Percentiles rank a stretch among this genome's conserved stretches.
Conservation (phyloP, 2,888 invertebrate species). For the Papilio gigon region DNA sequence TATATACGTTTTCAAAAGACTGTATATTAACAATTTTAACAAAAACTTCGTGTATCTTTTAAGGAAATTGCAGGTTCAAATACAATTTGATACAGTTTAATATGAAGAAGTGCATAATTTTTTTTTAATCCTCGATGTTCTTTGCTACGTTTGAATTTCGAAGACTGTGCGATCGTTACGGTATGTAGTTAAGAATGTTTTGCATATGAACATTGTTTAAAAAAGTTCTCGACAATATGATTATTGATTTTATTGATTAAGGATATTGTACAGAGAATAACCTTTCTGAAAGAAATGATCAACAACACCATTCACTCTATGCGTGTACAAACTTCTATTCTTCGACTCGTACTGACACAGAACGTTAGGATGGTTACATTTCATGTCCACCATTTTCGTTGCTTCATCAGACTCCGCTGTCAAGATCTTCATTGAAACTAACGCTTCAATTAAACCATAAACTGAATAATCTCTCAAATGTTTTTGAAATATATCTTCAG, state of each 20-base stretch:
- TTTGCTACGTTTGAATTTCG: no score
- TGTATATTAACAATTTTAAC: no score
- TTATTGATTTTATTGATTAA: slow-evolving; percentile 49
- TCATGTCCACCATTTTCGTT: slow-evolving; percentile 64
- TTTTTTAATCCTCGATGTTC: no score
- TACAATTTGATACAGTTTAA: no score
- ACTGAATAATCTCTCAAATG: slow-evolving; percentile 66
- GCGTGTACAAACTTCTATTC: slow-evolving; percentile 55
- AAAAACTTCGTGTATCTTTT: no score
- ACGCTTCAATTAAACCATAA: slow-evolving; percentile 67
- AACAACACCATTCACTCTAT: slow-evolving; percentile 67
- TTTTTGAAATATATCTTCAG: slow-evolving; percentile 57
- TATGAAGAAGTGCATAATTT: no score
- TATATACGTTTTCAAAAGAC: no score
- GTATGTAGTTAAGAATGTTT: neutral
- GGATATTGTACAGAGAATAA: slow-evolving; percentile 58
- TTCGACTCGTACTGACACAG: slow-evolving; percentile 52
- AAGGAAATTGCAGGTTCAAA: no score
- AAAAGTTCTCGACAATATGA: neutral
- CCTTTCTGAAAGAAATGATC: slow-evolving; percentile 62
- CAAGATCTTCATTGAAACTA: slow-evolving; percentile 72
- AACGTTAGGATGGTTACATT: slow-evolving; percentile 56
- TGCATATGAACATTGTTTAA: neutral
- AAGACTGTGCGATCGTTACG: no score
- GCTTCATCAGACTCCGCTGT: slow-evolving; percentile 66